Evolutionary conservation across 2,797 vertebrate genomes (phyloP).

Genomic region (Phrynocephalus guinanensis): DNA sequence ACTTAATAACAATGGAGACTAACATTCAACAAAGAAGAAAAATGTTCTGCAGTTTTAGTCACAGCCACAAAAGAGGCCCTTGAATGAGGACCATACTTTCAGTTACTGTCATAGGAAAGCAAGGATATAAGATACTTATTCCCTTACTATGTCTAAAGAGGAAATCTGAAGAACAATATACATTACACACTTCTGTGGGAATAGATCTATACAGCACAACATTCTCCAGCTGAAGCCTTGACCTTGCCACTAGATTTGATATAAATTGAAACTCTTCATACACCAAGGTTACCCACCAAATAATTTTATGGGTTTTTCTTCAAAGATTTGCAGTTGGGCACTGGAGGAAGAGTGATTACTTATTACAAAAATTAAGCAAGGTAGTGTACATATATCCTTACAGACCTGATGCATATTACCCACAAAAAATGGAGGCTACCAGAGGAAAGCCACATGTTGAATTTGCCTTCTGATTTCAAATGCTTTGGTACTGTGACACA

Average conservation of each 20-base stretch:
- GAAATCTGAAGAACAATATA: not conserved
- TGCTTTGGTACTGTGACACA: not conserved
- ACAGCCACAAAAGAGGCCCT: not conserved
- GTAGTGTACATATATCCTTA: not conserved
- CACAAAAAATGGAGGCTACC: not conserved
- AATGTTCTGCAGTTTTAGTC: not conserved
- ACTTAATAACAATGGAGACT: too few species aligned
- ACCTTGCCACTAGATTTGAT: not conserved
- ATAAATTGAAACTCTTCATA: not conserved
- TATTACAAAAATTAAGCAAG: not conserved
- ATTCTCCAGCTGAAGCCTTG: not conserved
- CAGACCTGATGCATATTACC: not conserved
- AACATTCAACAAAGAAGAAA: too few species aligned
- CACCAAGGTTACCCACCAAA: not conserved
- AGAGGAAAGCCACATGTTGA: not conserved
- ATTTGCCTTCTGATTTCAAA: constrained; percentile 3
- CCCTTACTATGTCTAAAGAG: not conserved
- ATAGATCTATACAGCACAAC: not conserved
- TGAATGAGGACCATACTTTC: not conserved
- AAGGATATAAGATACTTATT: not conserved
- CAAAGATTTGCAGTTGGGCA: not conserved
- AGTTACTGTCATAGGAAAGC: not conserved
- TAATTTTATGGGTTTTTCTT: not conserved
- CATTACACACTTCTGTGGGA: not conserved
- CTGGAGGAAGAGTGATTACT: too few species aligned